Evolutionary conservation across 2,888 invertebrate genomes (phyloP).

Genomic region (Sarcophaga caerulescens): DNA sequence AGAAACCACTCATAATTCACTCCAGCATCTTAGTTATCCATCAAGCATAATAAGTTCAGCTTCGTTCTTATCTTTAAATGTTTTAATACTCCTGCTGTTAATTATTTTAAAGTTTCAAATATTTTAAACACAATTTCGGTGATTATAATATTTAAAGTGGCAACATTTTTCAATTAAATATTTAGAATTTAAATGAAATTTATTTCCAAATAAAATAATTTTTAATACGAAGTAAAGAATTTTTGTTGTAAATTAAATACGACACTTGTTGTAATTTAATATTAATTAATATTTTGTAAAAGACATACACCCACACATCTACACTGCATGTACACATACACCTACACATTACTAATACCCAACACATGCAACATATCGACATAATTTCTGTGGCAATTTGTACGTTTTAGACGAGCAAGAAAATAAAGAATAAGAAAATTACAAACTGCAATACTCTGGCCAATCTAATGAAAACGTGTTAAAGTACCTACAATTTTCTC

Average conservation of each 20-base stretch:
- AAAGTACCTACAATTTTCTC: conserved; percentile 46
- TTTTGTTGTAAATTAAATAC: conserved; percentile 51
- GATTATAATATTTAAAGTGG: too few relatives aligned
- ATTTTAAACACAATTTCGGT: too few relatives aligned
- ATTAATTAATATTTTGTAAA: conserved; percentile 56
- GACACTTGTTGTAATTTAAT: conserved; percentile 63
- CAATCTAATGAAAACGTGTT: conserved; percentile 57
- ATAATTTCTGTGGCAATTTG: not conserved
- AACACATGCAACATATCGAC: not conserved
- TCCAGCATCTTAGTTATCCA: too few relatives aligned
- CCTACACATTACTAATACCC: not conserved
- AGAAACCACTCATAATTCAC: too few relatives aligned
- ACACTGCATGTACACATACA: not conserved
- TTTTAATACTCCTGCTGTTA: too few relatives aligned
- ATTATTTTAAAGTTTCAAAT: too few relatives aligned
- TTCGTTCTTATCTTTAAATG: too few relatives aligned
- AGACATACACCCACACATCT: not conserved
- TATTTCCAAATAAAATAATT: too few relatives aligned
- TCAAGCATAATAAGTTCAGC: too few relatives aligned
- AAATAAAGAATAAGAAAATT: not conserved
- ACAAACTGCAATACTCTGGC: not conserved
- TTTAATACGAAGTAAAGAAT: too few relatives aligned
- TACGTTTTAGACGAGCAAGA: not conserved
- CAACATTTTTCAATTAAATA: too few relatives aligned
- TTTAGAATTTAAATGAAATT: too few relatives aligned